A percentile compares a stretch with the other conserved stretches of the same genome.
These are phyloP conservation scores for Glyptemys insculpta DNA, from an alignment of 2,797 vertebrate genomes.

Conservation along the genomic window DNA sequence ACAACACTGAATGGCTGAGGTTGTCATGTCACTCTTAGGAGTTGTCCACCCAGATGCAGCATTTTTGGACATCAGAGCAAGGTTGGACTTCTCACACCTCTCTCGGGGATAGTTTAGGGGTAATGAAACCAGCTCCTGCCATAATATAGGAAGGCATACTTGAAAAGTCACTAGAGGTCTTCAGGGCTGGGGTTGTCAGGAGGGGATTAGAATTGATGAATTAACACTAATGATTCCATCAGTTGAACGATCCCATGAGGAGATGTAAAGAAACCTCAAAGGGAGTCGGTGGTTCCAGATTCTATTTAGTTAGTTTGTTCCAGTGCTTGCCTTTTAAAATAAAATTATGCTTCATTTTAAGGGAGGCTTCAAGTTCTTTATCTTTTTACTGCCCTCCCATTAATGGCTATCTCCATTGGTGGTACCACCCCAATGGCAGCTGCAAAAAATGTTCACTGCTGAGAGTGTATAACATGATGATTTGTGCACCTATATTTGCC, in stretches of 20 bases:
- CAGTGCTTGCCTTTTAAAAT: neutral
- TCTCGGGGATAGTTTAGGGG: accelerated
- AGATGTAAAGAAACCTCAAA: neutral
- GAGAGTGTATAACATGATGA: neutral
- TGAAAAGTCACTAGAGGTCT: neutral
- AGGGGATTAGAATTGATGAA: neutral
- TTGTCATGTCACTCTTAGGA: neutral
- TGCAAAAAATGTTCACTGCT: neutral
- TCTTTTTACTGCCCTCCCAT: neutral
- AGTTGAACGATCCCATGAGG: neutral
- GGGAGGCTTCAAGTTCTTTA: neutral
- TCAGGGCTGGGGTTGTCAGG: neutral
- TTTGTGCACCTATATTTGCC: neutral
- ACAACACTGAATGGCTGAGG: neutral
- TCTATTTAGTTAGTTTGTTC: neutral
- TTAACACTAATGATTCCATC: neutral
- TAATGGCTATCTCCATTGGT: neutral
- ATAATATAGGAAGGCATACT: accelerated
- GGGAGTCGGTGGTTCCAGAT: neutral
- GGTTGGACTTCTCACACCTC: neutral
- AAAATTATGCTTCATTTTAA: neutral
- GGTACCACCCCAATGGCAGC: neutral
- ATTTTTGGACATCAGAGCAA: neutral
- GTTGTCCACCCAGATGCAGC: neutral
- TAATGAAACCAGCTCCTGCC: neutral